Percentiles rank a stretch among this genome's conserved stretches.
Evolutionary conservation across 2,113 vertebrate species (phyloP).

Genomic region (Melanerpes formicivorus): DNA sequence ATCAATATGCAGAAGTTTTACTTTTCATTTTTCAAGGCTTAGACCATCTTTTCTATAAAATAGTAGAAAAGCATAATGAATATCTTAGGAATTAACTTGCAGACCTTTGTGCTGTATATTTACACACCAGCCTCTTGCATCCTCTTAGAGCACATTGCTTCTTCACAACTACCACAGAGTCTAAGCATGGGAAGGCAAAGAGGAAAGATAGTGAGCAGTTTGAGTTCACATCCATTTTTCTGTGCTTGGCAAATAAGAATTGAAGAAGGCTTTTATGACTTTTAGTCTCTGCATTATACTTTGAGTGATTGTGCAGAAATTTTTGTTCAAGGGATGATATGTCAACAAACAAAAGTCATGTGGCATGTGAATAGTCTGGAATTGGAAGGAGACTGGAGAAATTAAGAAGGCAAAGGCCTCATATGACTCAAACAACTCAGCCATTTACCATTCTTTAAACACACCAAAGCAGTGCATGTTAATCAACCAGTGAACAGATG

Average conservation of each 20-base stretch:
- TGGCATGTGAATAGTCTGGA: not conserved
- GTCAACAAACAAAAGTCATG: not conserved
- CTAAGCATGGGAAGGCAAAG: not conserved
- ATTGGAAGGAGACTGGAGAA: slow-evolving; percentile 13
- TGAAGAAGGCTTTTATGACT: not conserved
- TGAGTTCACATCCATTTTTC: not conserved
- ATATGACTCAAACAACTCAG: slow-evolving; percentile 3
- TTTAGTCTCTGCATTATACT: not conserved
- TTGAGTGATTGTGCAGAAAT: not conserved
- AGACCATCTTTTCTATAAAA: not conserved
- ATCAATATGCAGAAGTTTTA: not conserved
- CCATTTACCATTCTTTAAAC: slow-evolving; percentile 15
- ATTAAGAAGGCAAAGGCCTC: not conserved
- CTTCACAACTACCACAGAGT: not conserved
- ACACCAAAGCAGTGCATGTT: slow-evolving; percentile 27
- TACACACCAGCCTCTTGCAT: not conserved
- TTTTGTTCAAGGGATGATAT: slow-evolving; percentile 4
- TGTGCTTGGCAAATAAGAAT: not conserved
- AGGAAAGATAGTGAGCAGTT: not conserved
- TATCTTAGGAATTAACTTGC: not conserved
- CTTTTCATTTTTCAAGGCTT: not conserved
- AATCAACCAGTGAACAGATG: slow-evolving; percentile 53
- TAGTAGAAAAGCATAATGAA: not conserved
- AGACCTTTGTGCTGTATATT: not conserved
- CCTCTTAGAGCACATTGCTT: not conserved